These are phyloP conservation scores for Clitarchus hookeri DNA, from an alignment of 2,888 invertebrate species.

Conservation along the genomic window DNA sequence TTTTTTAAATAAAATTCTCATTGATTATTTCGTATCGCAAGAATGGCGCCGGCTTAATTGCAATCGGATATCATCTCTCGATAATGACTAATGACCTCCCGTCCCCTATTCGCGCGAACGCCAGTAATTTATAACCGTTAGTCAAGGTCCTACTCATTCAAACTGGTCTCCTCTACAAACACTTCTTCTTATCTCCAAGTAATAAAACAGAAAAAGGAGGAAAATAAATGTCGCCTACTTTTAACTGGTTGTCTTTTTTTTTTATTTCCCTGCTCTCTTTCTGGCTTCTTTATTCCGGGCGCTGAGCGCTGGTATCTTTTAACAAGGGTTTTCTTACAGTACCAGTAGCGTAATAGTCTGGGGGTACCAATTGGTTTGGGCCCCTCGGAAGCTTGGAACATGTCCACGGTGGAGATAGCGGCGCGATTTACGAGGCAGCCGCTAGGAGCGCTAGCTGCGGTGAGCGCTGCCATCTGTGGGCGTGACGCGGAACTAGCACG, in stretches of 20 bases:
- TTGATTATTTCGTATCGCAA: background rate
- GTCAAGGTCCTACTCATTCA: background rate
- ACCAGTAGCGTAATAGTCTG: conserved; percentile 38
- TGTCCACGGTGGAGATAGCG: conserved; percentile 16
- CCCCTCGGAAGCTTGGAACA: conserved; percentile 33
- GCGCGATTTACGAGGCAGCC: conserved; percentile 3
- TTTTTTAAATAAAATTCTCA: too few species aligned
- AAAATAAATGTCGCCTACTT: conserved; percentile 20
- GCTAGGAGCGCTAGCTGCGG: background rate
- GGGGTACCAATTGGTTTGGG: conserved; percentile 38
- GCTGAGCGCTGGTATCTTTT: conserved; percentile 33
- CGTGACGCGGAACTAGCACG: background rate
- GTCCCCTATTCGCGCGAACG: background rate
- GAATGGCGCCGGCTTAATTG: background rate
- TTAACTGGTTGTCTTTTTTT: conserved; percentile 25
- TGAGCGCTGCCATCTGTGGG: background rate
- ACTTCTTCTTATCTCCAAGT: conserved; percentile 1
- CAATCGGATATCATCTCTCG: background rate
- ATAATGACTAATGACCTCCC: background rate
- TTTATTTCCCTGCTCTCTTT: conserved; percentile 21
- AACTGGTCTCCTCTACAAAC: background rate
- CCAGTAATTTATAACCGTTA: conserved; percentile 9
- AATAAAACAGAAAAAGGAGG: conserved; percentile 23
- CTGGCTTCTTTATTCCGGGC: background rate
- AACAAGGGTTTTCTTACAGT: conserved; percentile 37